phyloP scores from a whole-genome alignment of 2,113 vertebrate genomes.

The Scytalopus superciliaris region DNA sequence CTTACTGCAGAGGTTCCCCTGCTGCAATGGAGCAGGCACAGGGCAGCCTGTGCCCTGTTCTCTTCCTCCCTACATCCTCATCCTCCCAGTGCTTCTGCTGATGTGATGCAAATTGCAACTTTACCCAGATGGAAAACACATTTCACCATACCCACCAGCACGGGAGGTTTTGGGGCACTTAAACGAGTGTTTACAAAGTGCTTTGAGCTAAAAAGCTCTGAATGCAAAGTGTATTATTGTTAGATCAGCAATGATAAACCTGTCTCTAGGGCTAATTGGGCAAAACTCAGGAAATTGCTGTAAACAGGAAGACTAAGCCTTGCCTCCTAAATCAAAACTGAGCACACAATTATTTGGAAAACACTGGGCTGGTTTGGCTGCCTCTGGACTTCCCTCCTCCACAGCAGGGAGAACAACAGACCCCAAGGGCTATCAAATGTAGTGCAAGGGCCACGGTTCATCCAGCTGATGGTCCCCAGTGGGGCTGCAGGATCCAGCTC shows the following conservation, averaged over 20 bases:
- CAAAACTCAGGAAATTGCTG: slow-evolving; percentile 60
- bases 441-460: not conserved
- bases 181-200: slow-evolving; percentile 32
- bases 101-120: slow-evolving; percentile 20
- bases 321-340: slow-evolving; percentile 50
- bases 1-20: not conserved
- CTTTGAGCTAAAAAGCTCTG: slow-evolving; percentile 59
- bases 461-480: not conserved
- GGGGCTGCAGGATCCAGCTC: not conserved
- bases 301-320: slow-evolving; percentile 63
- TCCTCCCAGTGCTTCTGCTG: not conserved
- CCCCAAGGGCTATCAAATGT: not conserved
- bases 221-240: slow-evolving; percentile 56
- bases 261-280: slow-evolving; percentile 56
- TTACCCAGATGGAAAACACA: slow-evolving; percentile 43
- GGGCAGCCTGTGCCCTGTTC: not conserved
- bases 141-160: slow-evolving; percentile 49
- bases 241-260: slow-evolving; percentile 65
- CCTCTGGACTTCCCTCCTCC: slow-evolving; percentile 6
- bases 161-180: slow-evolving; percentile 36
- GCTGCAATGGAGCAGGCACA: not conserved
- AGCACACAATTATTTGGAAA: slow-evolving; percentile 47
- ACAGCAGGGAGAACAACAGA: not conserved
- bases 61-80: not conserved
- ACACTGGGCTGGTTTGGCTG: slow-evolving; percentile 33